These are phyloP conservation scores for Falco columbarius DNA, from an alignment of 2,797 vertebrate genomes.

Conservation along the genomic window DNA sequence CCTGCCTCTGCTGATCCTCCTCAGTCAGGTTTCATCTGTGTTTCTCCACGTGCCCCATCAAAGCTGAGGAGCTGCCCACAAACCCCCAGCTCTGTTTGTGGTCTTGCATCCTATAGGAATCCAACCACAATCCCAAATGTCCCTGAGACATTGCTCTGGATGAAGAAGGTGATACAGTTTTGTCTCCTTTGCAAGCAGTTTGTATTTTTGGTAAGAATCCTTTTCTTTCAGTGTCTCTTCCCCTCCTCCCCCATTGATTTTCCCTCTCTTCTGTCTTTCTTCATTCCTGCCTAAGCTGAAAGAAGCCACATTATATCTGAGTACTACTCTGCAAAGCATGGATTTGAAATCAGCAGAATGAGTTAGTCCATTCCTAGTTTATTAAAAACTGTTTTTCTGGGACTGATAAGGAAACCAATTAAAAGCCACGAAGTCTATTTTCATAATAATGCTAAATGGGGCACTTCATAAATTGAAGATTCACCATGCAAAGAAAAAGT, in stretches of 20 bases:
- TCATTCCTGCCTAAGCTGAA: neutral
- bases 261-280: neutral
- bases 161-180: neutral
- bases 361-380: conserved; percentile 51
- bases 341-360: conserved; percentile 62
- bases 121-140: neutral
- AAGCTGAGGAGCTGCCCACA: neutral
- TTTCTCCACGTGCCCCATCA: rapidly evolving
- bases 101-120: neutral
- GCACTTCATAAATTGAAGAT: conserved; percentile 71
- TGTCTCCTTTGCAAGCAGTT: neutral
- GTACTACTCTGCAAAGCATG: conserved; percentile 44
- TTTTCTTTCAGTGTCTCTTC: neutral
- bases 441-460: conserved; percentile 74
- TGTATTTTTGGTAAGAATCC: neutral
- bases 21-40: neutral
- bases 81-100: neutral
- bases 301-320: neutral
- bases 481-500: conserved; percentile 66
- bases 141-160: neutral
- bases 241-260: neutral
- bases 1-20: neutral
- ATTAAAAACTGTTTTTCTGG: conserved; percentile 65
- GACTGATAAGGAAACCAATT: conserved; percentile 78
- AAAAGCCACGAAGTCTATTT: conserved; percentile 69